Conservation (phyloP, 1,140 invertebrate genomes). For the Drosophila sechellia region DNA sequence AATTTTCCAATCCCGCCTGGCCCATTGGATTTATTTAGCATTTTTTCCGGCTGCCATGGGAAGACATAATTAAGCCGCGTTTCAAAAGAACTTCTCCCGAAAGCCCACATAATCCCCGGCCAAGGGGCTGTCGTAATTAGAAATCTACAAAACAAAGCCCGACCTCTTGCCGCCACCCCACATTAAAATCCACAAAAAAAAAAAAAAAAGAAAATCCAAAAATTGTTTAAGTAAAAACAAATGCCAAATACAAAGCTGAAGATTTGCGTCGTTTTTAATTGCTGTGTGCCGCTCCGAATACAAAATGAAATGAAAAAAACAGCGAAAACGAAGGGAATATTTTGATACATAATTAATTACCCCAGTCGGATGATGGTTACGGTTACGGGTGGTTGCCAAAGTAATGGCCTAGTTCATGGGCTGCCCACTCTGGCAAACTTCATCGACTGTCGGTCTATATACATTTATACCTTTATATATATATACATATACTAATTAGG, state of each 20-base stretch:
- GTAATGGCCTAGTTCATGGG: conserved; percentile 23
- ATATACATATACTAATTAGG: conserved; percentile 45
- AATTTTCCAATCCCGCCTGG: conserved; percentile 17
- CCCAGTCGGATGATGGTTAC: conserved; percentile 9
- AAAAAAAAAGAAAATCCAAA: conserved; percentile 17
- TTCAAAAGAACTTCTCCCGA: conserved; percentile 53
- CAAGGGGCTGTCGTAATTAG: conserved; percentile 64
- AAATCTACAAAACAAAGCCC: conserved; percentile 57
- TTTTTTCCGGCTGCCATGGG: conserved; percentile 41
- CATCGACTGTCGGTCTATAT: conserved; percentile 10
- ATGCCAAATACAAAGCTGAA: conserved; percentile 25
- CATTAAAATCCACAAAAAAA: background rate
- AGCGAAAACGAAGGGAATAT: conserved; percentile 24
- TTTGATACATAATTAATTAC: conserved; percentile 77
- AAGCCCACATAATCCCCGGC: conserved; percentile 67
- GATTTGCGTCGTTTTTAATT: conserved; percentile 49
- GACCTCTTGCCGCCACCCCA: background rate
- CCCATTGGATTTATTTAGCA: conserved; percentile 14
- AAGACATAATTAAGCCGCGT: conserved; percentile 76
- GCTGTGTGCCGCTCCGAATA: conserved; percentile 4
- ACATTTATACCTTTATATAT: conserved; percentile 12
- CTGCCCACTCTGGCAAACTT: conserved; percentile 25
- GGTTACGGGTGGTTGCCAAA: conserved; percentile 1
- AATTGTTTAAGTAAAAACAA: conserved; percentile 41
- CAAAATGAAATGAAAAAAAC: background rate